Percentiles rank a stretch among this genome's conserved stretches.
Evolutionary conservation across 2,113 vertebrate genomes (phyloP).

Genomic region (Pterocles orientalis): DNA sequence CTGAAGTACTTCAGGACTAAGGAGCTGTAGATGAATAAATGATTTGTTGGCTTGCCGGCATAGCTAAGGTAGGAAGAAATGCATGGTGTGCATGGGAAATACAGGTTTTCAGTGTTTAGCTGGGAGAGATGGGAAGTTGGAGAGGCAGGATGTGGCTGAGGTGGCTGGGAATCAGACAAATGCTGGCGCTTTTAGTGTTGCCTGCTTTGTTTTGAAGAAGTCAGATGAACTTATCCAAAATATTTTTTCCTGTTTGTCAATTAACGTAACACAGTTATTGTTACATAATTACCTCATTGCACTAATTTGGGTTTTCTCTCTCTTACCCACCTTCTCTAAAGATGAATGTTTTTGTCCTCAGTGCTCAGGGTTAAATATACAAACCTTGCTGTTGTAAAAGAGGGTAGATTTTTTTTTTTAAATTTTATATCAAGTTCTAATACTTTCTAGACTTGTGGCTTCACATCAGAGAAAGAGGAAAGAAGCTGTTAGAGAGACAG

Average conservation of each 20-base stretch:
- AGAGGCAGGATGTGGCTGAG: not conserved
- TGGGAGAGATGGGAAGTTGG: not conserved
- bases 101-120: not conserved
- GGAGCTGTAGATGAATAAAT: not conserved
- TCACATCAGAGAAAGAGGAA: not conserved
- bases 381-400: not conserved
- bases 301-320: not conserved
- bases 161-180: not conserved
- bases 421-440: not conserved
- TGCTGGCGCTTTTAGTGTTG: not conserved
- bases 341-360: not conserved
- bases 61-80: not conserved
- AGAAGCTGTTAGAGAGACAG: not conserved
- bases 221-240: not conserved
- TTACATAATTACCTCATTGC: not conserved
- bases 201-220: not conserved
- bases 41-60: not conserved
- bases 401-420: not conserved
- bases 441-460: not conserved
- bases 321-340: not conserved
- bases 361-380: not conserved
- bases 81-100: rapidly evolving
- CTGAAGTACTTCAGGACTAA: not conserved
- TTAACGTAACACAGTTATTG: not conserved
- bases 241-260: not conserved